Percentiles rank a stretch among this genome's conserved stretches.
Conservation (phyloP, 2,113 vertebrate genomes). For the human region DNA sequence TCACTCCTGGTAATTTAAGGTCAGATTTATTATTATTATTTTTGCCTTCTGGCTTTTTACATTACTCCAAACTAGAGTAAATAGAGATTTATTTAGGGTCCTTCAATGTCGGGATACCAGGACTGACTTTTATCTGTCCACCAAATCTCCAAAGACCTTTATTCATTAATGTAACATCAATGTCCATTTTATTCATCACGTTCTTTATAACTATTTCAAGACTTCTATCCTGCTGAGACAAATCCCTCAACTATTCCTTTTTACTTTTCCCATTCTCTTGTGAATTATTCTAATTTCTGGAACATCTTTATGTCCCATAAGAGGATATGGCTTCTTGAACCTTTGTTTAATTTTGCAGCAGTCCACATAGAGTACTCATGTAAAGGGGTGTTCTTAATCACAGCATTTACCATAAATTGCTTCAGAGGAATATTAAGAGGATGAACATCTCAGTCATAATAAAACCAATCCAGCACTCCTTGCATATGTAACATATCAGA, state of each 20-base stretch:
- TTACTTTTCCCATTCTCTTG: not conserved
- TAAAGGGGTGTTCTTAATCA: not conserved
- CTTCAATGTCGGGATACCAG: not conserved
- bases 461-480: not conserved
- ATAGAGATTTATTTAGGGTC: not conserved
- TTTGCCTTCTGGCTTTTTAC: not conserved
- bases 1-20: not conserved
- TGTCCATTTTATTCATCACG: not conserved
- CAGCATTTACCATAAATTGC: not conserved
- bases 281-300: not conserved
- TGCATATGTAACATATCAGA: not conserved
- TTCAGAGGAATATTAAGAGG: not conserved
- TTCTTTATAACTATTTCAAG: not conserved
- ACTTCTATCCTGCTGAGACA: not conserved
- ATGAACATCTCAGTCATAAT: not conserved
- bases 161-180: not conserved
- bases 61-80: not conserved
- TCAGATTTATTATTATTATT: not conserved
- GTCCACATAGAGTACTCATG: not conserved
- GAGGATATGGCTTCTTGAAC: not conserved
- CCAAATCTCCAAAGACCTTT: not conserved
- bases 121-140: not conserved
- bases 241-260: not conserved
- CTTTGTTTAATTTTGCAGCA: not conserved
- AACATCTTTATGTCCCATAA: not conserved